A percentile compares a stretch with the other conserved stretches of the same genome.
These are phyloP conservation scores for Rhagologus leucostigma DNA, from an alignment of 2,113 vertebrate genomes.

Conservation along the genomic window DNA sequence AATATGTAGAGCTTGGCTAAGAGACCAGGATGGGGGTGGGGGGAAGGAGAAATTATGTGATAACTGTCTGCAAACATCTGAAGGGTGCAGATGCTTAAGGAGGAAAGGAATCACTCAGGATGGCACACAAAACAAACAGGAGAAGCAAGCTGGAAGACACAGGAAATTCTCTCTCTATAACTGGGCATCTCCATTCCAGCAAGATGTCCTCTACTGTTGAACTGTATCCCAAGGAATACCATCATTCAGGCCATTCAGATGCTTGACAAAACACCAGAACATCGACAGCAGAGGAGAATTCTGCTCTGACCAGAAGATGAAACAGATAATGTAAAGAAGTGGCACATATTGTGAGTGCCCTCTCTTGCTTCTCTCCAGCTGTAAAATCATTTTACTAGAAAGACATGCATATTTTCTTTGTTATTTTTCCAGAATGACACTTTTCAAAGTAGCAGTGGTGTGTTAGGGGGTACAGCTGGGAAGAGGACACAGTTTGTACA, in stretches of 20 bases:
- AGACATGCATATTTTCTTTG: neutral
- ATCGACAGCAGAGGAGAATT: neutral
- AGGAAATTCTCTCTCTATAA: neutral
- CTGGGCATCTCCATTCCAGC: neutral
- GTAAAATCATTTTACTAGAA: neutral
- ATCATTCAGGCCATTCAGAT: neutral
- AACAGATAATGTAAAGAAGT: neutral
- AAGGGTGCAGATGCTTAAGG: slow-evolving; percentile 55
- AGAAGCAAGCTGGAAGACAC: neutral
- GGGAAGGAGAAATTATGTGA: slow-evolving; percentile 45
- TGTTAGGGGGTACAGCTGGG: neutral
- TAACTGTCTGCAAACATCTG: slow-evolving; percentile 59
- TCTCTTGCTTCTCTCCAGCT: neutral
- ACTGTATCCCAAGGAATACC: neutral
- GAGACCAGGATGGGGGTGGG: slow-evolving; percentile 37
- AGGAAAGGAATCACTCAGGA: slow-evolving; percentile 57
- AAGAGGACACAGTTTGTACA: neutral
- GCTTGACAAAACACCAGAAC: neutral
- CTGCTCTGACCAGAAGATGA: neutral
- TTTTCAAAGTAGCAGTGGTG: neutral
- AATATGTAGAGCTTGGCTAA: slow-evolving; percentile 66
- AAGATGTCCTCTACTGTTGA: neutral
- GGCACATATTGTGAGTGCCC: neutral
- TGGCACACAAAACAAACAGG: slow-evolving; percentile 40
- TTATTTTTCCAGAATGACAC: neutral